phyloP scores from a whole-genome alignment of 2,888 invertebrate species.

The Pogonocherus hispidulus region DNA sequence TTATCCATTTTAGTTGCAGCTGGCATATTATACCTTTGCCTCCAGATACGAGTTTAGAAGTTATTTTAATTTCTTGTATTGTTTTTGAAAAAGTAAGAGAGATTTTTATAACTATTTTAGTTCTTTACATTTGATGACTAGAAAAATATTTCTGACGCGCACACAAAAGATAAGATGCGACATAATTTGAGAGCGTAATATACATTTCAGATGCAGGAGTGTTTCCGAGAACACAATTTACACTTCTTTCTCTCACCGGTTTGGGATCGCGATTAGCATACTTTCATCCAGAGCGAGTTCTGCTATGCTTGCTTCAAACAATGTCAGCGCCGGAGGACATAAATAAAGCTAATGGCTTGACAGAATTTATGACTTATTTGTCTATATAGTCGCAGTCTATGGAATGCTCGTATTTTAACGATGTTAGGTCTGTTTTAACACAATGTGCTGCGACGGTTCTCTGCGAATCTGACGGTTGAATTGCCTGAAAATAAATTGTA shows the following conservation, averaged over 20 bases:
- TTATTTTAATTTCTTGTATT: too few relatives aligned
- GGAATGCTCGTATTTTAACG: background rate
- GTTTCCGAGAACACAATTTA: background rate
- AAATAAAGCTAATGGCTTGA: constrained; percentile 1
- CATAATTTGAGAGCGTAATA: background rate
- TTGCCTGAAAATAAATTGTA: too few relatives aligned
- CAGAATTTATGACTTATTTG: constrained; percentile 4
- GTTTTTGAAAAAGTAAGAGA: too few relatives aligned
- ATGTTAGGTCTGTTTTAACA: background rate
- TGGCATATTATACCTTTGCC: too few relatives aligned
- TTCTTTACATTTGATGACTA: background rate
- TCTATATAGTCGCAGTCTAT: background rate
- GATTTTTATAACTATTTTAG: too few relatives aligned
- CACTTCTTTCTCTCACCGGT: background rate
- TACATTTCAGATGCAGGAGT: background rate
- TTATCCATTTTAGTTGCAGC: background rate
- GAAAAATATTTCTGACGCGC: background rate
- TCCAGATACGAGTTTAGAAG: too few relatives aligned
- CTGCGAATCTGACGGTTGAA: background rate
- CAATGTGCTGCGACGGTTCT: background rate
- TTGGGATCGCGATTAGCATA: constrained; percentile 1
- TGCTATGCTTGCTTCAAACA: constrained; percentile 4
- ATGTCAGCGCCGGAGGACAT: background rate
- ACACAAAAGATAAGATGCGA: background rate
- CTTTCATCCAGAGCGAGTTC: background rate